Conservation (phyloP, 1,140 invertebrate species). For the Penaeus vannamei region DNA sequence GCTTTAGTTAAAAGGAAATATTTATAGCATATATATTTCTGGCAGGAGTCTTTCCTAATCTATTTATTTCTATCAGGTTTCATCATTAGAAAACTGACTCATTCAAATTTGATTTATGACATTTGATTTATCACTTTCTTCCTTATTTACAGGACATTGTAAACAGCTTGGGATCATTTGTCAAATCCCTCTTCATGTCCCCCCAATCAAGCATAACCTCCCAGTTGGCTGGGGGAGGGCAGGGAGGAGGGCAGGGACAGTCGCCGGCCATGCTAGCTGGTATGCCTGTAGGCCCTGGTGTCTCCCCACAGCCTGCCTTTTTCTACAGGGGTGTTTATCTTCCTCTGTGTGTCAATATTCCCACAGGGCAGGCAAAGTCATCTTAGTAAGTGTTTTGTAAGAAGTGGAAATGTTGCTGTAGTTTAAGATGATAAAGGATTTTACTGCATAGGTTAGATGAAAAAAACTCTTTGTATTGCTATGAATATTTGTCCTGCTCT, state of each 20-base stretch:
- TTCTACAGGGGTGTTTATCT: constrained; percentile 93
- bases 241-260: constrained; percentile 75
- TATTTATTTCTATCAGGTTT: neutral
- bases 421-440: too few species aligned
- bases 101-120: neutral
- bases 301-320: constrained; percentile 92
- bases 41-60: neutral
- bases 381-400: constrained; percentile 82
- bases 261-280: constrained; percentile 80
- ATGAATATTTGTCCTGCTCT: too few species aligned
- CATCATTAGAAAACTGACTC: neutral
- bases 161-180: constrained; percentile 93
- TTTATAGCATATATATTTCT: too few species aligned
- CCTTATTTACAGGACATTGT: constrained; percentile 89
- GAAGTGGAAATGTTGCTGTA: too few species aligned
- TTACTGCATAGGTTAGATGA: too few species aligned
- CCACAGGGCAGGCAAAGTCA: constrained; percentile 88
- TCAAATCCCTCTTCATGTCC: constrained; percentile 91
- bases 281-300: constrained; percentile 81
- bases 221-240: constrained; percentile 9
- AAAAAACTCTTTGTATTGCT: too few species aligned
- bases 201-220: constrained; percentile 53
- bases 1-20: neutral
- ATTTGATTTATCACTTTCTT: neutral
- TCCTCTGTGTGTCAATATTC: constrained; percentile 86